Evolutionary conservation across 2,888 invertebrate species (phyloP).

Genomic region (Xanthorhoe designata): DNA sequence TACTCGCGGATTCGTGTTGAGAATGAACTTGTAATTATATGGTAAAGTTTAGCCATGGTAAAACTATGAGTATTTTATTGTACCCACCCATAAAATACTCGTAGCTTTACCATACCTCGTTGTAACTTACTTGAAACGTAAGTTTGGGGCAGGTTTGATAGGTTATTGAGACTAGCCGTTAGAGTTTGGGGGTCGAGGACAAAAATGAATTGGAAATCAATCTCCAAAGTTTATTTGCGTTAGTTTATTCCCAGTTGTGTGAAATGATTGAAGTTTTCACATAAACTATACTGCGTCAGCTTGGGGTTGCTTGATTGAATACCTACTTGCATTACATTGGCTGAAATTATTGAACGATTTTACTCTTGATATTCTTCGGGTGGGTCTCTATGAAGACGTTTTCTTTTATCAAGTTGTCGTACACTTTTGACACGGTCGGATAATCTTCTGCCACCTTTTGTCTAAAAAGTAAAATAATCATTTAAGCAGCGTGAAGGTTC

Average conservation of each 20-base stretch:
- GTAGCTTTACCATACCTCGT: too few species aligned
- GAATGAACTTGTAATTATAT: constrained; percentile 16
- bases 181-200: constrained; percentile 4
- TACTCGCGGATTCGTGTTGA: constrained; percentile 21
- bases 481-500: not conserved
- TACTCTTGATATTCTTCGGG: constrained; percentile 56
- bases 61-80: too few species aligned
- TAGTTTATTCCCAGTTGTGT: constrained; percentile 31
- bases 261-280: constrained; percentile 27
- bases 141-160: too few species aligned
- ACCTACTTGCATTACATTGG: constrained; percentile 30
- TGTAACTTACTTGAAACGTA: too few species aligned
- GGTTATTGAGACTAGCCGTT: not conserved
- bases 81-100: too few species aligned
- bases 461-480: constrained; percentile 53
- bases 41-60: constrained; percentile 5
- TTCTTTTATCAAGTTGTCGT: constrained; percentile 64
- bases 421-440: constrained; percentile 64
- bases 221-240: constrained; percentile 30
- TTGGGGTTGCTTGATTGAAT: constrained; percentile 39
- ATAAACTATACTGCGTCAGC: constrained; percentile 35
- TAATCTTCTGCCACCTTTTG: constrained; percentile 64
- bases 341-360: constrained; percentile 27
- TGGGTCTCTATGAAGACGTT: constrained; percentile 68
- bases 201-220: constrained; percentile 28